Evolutionary conservation across 2,888 invertebrate genomes (phyloP).

Genomic region (Julus scandinavius): DNA sequence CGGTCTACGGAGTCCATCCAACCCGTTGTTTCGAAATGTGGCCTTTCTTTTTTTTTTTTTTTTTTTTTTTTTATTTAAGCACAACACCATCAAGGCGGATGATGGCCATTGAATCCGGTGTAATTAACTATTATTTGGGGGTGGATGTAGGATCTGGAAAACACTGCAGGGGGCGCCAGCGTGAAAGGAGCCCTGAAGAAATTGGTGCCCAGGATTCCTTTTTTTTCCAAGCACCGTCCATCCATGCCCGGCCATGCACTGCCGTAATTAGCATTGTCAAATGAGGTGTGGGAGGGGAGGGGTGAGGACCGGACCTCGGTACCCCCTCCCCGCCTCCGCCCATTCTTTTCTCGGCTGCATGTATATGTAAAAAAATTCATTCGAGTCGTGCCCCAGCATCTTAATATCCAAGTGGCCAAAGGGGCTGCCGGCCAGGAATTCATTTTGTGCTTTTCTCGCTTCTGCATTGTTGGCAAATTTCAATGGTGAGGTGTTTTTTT

Average conservation of each 20-base stretch:
- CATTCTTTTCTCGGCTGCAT: conserved; percentile 6
- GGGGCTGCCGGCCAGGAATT: conserved; percentile 39
- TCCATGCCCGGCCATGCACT: conserved; percentile 14
- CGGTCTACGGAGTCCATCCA: neutral
- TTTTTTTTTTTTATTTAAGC: neutral
- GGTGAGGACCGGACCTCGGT: conserved; percentile 6
- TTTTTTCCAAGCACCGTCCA: neutral
- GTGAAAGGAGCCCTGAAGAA: conserved; percentile 20
- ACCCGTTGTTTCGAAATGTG: neutral
- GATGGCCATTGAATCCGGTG: conserved; percentile 9
- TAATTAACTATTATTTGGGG: conserved; percentile 35
- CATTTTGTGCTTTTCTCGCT: conserved; percentile 30
- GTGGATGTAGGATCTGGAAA: conserved; percentile 13
- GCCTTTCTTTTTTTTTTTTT: neutral
- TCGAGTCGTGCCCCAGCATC: conserved; percentile 38
- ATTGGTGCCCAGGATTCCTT: conserved; percentile 4
- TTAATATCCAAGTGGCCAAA: conserved; percentile 8
- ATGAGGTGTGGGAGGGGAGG: neutral
- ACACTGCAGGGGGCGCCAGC: conserved; percentile 34
- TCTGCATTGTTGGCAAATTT: conserved; percentile 26
- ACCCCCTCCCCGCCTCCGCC: neutral
- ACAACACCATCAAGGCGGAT: neutral
- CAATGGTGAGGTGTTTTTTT: neutral
- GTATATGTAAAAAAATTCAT: neutral
- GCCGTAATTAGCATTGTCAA: conserved; percentile 26